Conservation (phyloP, 2,113 vertebrate species). For the Irena cyanogastra region DNA sequence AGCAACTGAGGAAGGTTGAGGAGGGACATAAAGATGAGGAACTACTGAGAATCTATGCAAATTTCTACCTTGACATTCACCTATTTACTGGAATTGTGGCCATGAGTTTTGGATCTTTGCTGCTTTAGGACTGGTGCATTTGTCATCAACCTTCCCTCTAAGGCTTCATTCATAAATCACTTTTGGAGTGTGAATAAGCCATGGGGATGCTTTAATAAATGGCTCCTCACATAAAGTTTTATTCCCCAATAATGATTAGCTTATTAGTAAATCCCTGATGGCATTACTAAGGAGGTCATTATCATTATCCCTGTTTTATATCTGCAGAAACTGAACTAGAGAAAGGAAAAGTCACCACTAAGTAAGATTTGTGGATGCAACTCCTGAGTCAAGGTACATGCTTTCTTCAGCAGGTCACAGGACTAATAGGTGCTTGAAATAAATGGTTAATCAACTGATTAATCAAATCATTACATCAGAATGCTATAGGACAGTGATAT, state of each 20-base stretch:
- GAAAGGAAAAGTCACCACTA: constrained; percentile 5
- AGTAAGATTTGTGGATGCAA: neutral
- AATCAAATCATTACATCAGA: neutral
- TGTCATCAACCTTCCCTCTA: neutral
- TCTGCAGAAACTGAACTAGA: constrained; percentile 3
- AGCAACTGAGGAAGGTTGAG: neutral
- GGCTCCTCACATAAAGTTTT: constrained; percentile 41
- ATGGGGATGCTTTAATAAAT: constrained; percentile 41
- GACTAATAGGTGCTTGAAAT: neutral
- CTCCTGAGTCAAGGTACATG: neutral
- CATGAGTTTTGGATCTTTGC: neutral
- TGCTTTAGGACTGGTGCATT: neutral
- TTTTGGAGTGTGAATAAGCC: constrained; percentile 14
- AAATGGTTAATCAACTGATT: neutral
- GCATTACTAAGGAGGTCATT: constrained; percentile 49
- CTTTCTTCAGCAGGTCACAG: neutral
- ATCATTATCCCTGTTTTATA: constrained; percentile 44
- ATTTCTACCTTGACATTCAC: neutral
- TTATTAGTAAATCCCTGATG: constrained; percentile 54
- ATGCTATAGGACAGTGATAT: neutral
- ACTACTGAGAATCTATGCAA: neutral
- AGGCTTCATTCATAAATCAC: constrained; percentile 37
- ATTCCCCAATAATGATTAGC: constrained; percentile 49
- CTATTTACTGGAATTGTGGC: neutral
- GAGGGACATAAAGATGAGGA: neutral